These are phyloP conservation scores for Rattus rattus DNA, from an alignment of 2,113 vertebrate genomes.

Conservation along the genomic window DNA sequence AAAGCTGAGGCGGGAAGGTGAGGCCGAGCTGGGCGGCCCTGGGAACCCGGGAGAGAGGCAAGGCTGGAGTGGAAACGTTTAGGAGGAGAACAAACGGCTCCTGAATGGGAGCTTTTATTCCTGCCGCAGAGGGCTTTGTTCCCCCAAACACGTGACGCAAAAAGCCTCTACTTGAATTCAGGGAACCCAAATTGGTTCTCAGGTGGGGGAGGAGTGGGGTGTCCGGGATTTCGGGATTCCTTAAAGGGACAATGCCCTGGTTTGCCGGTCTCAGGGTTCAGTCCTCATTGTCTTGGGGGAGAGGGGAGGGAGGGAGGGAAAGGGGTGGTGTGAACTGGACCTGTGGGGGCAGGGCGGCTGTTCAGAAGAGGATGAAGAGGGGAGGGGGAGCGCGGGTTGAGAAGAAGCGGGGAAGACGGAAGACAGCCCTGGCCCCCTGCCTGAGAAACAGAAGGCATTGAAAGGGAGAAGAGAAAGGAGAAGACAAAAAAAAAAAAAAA, in stretches of 20 bases:
- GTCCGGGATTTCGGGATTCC: constrained; percentile 86
- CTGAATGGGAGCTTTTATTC: constrained; percentile 91
- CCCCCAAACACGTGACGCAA: constrained; percentile 89
- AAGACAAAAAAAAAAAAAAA: constrained; percentile 29
- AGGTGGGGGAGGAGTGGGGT: constrained; percentile 91
- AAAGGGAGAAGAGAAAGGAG: constrained; percentile 64
- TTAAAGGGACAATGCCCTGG: constrained; percentile 86
- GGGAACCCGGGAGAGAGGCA: constrained; percentile 86
- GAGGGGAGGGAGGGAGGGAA: constrained; percentile 30
- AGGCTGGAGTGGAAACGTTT: constrained; percentile 88
- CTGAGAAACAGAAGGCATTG: constrained; percentile 70
- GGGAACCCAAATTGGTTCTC: constrained; percentile 92
- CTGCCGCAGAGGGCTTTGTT: constrained; percentile 89
- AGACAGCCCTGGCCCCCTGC: constrained; percentile 48
- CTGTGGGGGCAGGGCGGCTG: constrained; percentile 82
- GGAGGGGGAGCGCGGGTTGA: constrained; percentile 6
- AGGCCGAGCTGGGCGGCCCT: constrained; percentile 79
- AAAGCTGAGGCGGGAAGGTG: constrained; percentile 75
- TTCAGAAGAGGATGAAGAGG: constrained; percentile 72
- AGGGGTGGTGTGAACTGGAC: constrained; percentile 65
- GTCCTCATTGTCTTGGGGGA: constrained; percentile 53
- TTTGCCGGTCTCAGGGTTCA: constrained; percentile 76
- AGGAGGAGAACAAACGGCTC: constrained; percentile 88
- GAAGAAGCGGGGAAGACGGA: constrained; percentile 60
- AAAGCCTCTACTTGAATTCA: constrained; percentile 91